Conservation (phyloP, 2,797 vertebrate species). For the Gorsachius magnificus region DNA sequence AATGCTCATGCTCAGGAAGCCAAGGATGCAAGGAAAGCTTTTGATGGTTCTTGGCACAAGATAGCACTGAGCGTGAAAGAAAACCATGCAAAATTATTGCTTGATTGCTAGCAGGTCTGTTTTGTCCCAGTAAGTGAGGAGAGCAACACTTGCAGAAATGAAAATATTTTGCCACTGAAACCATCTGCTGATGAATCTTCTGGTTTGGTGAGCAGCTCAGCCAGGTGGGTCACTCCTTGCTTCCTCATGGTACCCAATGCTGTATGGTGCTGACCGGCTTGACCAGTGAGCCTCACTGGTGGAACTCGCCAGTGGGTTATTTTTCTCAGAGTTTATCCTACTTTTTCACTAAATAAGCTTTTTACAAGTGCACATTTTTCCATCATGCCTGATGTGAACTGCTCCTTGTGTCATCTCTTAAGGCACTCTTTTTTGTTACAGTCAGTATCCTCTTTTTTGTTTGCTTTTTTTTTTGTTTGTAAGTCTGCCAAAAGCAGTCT, state of each 20-base stretch:
- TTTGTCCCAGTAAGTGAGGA: conserved; percentile 64
- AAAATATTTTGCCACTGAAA: conserved; percentile 76
- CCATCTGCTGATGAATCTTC: conserved; percentile 64
- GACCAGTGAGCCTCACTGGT: neutral
- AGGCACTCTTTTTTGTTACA: neutral
- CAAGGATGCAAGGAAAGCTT: conserved; percentile 68
- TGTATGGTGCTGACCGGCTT: neutral
- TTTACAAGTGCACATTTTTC: neutral
- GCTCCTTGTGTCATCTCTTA: neutral
- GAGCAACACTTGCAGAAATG: conserved; percentile 40
- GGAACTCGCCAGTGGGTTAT: neutral
- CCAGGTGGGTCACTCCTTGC: neutral
- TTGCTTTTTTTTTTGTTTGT: neutral
- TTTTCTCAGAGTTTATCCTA: neutral
- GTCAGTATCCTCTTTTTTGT: neutral
- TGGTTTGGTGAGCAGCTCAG: conserved; percentile 59
- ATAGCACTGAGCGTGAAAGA: conserved; percentile 75
- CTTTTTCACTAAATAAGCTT: neutral
- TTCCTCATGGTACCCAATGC: accelerated
- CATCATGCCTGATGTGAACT: neutral
- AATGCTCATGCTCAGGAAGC: conserved; percentile 71
- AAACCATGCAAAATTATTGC: conserved; percentile 71
- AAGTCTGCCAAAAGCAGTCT: neutral
- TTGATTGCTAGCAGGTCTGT: conserved; percentile 75
- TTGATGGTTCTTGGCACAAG: conserved; percentile 82